These are phyloP conservation scores for Netta rufina DNA, from an alignment of 2,797 vertebrate genomes.

Conservation along the genomic window DNA sequence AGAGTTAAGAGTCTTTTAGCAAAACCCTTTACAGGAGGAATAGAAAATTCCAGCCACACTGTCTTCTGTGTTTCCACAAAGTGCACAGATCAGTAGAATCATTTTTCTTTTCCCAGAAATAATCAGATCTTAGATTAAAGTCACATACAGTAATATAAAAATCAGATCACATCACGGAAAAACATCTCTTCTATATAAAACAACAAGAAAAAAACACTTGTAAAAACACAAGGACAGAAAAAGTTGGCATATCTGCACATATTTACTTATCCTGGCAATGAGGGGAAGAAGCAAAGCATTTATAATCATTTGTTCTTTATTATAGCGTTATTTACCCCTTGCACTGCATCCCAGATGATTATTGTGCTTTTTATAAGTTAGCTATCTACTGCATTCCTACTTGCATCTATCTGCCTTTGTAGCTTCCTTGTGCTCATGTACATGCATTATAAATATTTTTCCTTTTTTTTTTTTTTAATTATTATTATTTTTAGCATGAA, in stretches of 20 bases:
- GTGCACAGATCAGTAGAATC: not conserved
- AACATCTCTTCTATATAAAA: not conserved
- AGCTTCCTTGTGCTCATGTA: not conserved
- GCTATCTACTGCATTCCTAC: not conserved
- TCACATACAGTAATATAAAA: not conserved
- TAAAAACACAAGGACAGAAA: constrained; percentile 2
- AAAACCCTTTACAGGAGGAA: not conserved
- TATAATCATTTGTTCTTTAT: constrained; percentile 1
- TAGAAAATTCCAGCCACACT: not conserved
- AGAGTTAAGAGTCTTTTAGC: not conserved
- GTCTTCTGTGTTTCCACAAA: not conserved
- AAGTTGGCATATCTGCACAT: not conserved
- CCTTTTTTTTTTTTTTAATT: fast-evolving
- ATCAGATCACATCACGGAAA: not conserved
- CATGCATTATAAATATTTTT: not conserved
- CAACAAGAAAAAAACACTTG: not conserved
- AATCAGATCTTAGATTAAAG: constrained; percentile 9
- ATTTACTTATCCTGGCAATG: not conserved
- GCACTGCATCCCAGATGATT: not conserved
- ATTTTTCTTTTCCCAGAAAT: constrained; percentile 2
- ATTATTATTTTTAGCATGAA: not conserved
- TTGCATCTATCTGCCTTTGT: not conserved
- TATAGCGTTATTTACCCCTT: not conserved
- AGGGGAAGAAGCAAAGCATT: not conserved
- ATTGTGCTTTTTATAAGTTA: not conserved